Evolutionary conservation across 2,797 vertebrate genomes (phyloP).

Genomic region (Coccyzus lansbergi): DNA sequence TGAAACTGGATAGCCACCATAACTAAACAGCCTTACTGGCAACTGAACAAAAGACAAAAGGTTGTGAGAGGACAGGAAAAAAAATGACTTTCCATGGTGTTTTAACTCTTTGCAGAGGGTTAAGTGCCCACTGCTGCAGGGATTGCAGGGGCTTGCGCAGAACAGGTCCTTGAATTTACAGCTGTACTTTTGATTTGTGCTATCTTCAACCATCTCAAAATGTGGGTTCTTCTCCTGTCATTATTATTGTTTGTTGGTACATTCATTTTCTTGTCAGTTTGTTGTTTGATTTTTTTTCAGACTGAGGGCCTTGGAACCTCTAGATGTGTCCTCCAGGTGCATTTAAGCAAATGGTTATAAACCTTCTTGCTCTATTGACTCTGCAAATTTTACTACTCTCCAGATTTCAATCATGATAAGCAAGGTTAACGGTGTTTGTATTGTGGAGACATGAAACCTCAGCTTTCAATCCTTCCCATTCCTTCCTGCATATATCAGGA

Average conservation of each 20-base stretch:
- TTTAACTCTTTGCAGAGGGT: not conserved
- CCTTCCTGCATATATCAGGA: not conserved
- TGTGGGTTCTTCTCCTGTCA: not conserved
- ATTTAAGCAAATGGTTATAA: not conserved
- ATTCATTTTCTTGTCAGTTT: not conserved
- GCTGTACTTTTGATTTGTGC: not conserved
- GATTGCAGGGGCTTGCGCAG: not conserved
- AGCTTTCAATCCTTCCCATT: not conserved
- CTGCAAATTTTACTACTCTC: not conserved
- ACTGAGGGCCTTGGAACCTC: not conserved
- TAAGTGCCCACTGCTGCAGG: not conserved
- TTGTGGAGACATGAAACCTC: not conserved
- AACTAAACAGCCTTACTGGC: not conserved
- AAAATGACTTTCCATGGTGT: not conserved
- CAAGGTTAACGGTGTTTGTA: not conserved
- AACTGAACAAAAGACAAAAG: not conserved
- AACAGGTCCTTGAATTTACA: not conserved
- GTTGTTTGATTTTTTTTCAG: not conserved
- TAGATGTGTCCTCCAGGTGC: not conserved
- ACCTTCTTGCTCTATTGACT: not conserved
- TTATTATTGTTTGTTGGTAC: not conserved
- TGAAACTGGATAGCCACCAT: not conserved
- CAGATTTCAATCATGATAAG: not conserved
- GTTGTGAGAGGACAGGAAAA: not conserved
- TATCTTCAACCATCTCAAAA: not conserved